Evolutionary conservation across 2,113 vertebrate species (phyloP).

Genomic region (Orycteropus afer): DNA sequence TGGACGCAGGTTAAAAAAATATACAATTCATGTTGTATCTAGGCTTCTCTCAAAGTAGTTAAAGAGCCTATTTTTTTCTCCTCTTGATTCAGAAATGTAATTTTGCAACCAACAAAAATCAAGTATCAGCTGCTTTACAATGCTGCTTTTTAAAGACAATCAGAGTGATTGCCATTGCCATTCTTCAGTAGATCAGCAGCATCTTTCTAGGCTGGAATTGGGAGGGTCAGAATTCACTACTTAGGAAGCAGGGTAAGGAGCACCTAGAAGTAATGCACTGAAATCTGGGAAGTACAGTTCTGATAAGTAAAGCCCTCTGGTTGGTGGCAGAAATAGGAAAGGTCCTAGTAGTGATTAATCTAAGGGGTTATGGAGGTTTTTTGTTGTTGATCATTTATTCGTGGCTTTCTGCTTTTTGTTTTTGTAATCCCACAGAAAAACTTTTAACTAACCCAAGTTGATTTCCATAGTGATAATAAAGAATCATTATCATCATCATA

Average conservation of each 20-base stretch:
- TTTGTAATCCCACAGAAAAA: background rate
- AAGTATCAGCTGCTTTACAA: background rate
- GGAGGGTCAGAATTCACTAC: background rate
- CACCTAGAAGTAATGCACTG: background rate
- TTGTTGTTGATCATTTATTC: background rate
- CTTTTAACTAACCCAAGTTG: background rate
- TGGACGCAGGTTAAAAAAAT: background rate
- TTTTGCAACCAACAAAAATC: background rate
- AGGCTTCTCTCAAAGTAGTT: background rate
- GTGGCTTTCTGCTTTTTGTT: background rate
- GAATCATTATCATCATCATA: background rate
- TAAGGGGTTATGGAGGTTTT: background rate
- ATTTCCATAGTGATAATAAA: background rate
- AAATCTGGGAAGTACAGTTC: constrained; percentile 5
- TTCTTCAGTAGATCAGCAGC: background rate
- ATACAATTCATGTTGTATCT: background rate
- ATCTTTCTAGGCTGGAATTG: background rate
- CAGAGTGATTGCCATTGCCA: background rate
- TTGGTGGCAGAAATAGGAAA: background rate
- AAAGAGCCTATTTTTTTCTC: background rate
- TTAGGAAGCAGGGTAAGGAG: background rate
- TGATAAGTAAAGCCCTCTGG: background rate
- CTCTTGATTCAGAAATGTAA: background rate
- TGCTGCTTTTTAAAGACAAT: background rate
- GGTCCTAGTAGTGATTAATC: background rate